phyloP scores from a whole-genome alignment of 2,888 invertebrate species.

The Drosophila infuscata region DNA sequence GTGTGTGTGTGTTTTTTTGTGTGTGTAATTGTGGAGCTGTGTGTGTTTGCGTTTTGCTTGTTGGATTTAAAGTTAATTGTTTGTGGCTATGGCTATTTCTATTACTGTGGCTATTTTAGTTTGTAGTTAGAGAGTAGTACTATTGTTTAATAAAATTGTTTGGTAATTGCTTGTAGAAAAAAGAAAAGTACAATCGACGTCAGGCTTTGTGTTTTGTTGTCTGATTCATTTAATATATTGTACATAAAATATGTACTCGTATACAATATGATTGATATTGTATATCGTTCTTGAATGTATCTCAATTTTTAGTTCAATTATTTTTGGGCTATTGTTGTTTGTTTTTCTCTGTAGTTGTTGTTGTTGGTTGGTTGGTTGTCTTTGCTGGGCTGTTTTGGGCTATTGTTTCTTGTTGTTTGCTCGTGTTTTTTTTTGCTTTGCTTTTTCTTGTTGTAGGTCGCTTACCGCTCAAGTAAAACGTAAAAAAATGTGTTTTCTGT shows the following conservation, averaged over 20 bases:
- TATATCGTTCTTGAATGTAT: slow-evolving; percentile 24
- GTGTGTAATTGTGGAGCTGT: slow-evolving; percentile 30
- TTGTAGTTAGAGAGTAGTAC: slow-evolving; percentile 69
- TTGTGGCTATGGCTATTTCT: slow-evolving; percentile 75
- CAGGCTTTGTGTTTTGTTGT: slow-evolving; percentile 85
- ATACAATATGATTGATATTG: slow-evolving; percentile 26
- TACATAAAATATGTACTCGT: slow-evolving; percentile 8
- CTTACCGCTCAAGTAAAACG: slow-evolving; percentile 67
- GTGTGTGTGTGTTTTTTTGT: slow-evolving; percentile 15
- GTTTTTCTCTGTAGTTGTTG: slow-evolving; percentile 35
- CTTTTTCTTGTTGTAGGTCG: slow-evolving; percentile 35
- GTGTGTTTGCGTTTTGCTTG: slow-evolving; percentile 19
- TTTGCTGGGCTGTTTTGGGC: slow-evolving; percentile 55
- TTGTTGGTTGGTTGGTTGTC: slow-evolving; percentile 40
- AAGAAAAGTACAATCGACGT: slow-evolving; percentile 86
- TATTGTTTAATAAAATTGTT: slow-evolving; percentile 75
- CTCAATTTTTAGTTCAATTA: slow-evolving; percentile 79
- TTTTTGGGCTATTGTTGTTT: slow-evolving; percentile 76
- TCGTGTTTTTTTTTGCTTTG: slow-evolving; percentile 54
- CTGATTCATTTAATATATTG: slow-evolving; percentile 30
- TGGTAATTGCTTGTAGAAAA: slow-evolving; percentile 70
- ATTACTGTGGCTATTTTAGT: slow-evolving; percentile 75
- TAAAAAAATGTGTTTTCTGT: slow-evolving; percentile 36
- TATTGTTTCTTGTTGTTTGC: slow-evolving; percentile 69
- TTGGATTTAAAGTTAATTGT: slow-evolving; percentile 62